Percentiles rank a stretch among this genome's conserved stretches.
phyloP scores from a whole-genome alignment of 1,140 invertebrate genomes.

The Nasonia vitripennis region DNA sequence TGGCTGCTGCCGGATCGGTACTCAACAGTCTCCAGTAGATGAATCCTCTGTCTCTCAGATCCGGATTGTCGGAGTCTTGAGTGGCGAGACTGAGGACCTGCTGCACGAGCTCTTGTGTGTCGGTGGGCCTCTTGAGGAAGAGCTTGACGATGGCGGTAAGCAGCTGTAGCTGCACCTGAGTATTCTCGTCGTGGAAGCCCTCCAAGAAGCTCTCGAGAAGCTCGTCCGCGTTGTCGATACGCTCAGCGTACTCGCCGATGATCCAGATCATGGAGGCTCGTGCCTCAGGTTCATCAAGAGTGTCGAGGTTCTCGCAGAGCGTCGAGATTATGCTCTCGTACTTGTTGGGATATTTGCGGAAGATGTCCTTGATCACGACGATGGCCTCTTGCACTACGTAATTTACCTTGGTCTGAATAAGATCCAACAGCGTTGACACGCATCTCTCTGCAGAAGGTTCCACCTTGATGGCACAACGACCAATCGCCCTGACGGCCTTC shows the following conservation, averaged over 20 bases:
- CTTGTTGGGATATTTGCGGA: constrained; percentile 99
- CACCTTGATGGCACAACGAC: constrained; percentile 99
- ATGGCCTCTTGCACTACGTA: constrained; percentile 99
- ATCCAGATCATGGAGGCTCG: constrained; percentile 99
- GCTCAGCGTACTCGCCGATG: constrained; percentile 98
- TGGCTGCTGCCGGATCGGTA: constrained; percentile 98
- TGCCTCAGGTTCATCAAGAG: constrained; percentile 98
- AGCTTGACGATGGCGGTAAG: constrained; percentile 99
- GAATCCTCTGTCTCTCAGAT: constrained; percentile 98
- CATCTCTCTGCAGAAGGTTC: constrained; percentile 98
- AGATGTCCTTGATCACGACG: constrained; percentile 99
- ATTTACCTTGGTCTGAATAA: constrained; percentile 99
- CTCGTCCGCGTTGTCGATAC: constrained; percentile 99
- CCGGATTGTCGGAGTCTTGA: constrained; percentile 99
- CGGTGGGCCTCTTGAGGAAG: constrained; percentile 97
- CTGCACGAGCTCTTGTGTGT: constrained; percentile 99
- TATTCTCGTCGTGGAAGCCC: constrained; percentile 99
- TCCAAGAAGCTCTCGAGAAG: constrained; percentile 98
- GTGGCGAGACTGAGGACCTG: constrained; percentile 94
- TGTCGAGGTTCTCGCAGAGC: constrained; percentile 98
- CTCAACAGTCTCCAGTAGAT: constrained; percentile 99
- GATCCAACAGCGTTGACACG: constrained; percentile 97
- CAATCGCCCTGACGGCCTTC: constrained; percentile 98
- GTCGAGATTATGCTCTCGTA: constrained; percentile 99
- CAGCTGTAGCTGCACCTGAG: constrained; percentile 97